phyloP scores from a whole-genome alignment of 2,888 invertebrate genomes.

The Pocota personata region DNA sequence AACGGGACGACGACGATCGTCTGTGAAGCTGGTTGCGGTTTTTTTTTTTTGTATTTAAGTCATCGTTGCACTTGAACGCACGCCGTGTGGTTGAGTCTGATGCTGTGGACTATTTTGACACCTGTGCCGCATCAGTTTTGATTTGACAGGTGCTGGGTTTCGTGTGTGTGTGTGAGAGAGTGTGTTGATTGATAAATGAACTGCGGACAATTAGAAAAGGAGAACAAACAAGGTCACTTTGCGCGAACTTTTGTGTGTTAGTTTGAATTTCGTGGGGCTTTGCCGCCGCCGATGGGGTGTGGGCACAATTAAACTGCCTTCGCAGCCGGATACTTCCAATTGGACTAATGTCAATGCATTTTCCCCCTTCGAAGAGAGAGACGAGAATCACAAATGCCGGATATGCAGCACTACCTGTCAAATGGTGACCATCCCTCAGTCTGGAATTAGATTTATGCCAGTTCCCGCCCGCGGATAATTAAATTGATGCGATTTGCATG shows the following conservation, averaged over 20 bases:
- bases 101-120: constrained; percentile 57
- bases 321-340: constrained; percentile 71
- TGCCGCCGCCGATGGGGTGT: constrained; percentile 57
- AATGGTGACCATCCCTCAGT: constrained; percentile 64
- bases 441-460: constrained; percentile 69
- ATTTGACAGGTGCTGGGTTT: constrained; percentile 48
- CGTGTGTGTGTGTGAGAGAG: constrained; percentile 17
- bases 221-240: constrained; percentile 49
- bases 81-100: constrained; percentile 33
- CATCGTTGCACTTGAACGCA: constrained; percentile 70
- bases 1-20: constrained; percentile 35
- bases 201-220: neutral
- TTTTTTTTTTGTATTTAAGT: constrained; percentile 33
- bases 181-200: constrained; percentile 21
- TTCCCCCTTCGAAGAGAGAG: constrained; percentile 10
- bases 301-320: constrained; percentile 55
- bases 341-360: constrained; percentile 68
- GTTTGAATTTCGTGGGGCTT: too few relatives aligned
- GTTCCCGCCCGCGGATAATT: constrained; percentile 72
- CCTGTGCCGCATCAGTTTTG: constrained; percentile 54
- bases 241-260: neutral
- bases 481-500: constrained; percentile 65
- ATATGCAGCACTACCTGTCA: constrained; percentile 71
- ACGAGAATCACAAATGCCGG: constrained; percentile 59
- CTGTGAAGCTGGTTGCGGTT: constrained; percentile 52